Evolutionary conservation across 1,140 invertebrate species (phyloP).

Genomic region (Heterodera carotae): DNA sequence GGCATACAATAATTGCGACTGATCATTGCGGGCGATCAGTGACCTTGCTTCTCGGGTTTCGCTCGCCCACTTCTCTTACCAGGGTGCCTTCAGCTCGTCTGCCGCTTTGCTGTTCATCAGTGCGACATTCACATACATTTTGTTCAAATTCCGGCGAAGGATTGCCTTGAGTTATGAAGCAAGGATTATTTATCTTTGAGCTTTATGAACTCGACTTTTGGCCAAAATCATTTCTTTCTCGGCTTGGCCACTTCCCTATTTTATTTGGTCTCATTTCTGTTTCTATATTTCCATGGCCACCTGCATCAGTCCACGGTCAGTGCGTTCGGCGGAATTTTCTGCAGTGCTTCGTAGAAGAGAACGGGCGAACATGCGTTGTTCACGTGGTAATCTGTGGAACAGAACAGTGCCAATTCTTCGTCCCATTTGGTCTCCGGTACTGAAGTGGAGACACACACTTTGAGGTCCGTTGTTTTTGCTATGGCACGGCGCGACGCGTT

Average conservation of each 20-base stretch:
- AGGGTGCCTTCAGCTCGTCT: constrained; percentile 69
- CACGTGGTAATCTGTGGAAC: constrained; percentile 88
- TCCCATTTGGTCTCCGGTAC: constrained; percentile 83
- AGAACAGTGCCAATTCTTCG: constrained; percentile 76
- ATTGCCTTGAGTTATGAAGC: constrained; percentile 78
- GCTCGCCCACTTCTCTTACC: constrained; percentile 81
- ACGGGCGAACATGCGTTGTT: constrained; percentile 86
- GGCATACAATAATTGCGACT: constrained; percentile 78
- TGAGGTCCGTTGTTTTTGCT: constrained; percentile 76
- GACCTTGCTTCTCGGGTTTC: background rate
- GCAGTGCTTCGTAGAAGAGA: constrained; percentile 81
- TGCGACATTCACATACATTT: constrained; percentile 72
- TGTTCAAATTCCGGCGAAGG: constrained; percentile 75
- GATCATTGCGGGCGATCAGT: too few species aligned
- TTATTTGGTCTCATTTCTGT: too few species aligned
- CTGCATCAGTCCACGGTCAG: constrained; percentile 76
- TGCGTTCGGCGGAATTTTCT: constrained; percentile 82
- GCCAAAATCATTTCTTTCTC: too few species aligned
- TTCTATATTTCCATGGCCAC: background rate
- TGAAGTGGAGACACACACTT: constrained; percentile 89
- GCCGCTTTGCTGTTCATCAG: constrained; percentile 74
- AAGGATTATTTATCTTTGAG: constrained; percentile 80
- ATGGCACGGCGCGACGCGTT: constrained; percentile 79
- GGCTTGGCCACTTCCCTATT: too few species aligned
- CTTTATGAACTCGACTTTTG: background rate